Conservation (phyloP, 2,113 vertebrate species). For the Cavia porcellus region DNA sequence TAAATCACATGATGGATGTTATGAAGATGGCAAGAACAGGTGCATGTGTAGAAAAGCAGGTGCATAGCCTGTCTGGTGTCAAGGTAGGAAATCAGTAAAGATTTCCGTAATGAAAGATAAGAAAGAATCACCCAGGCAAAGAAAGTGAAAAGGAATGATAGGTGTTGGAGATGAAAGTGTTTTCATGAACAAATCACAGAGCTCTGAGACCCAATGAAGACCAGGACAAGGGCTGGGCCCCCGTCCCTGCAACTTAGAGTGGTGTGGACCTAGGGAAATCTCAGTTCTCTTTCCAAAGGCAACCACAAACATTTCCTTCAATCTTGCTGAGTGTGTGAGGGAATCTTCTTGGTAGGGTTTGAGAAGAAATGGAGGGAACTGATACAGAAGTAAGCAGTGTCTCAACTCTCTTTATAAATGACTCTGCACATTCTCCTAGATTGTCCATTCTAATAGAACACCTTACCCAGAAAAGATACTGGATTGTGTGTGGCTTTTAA, state of each 20-base stretch:
- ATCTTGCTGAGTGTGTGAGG: not conserved
- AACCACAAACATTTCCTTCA: not conserved
- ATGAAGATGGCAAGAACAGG: not conserved
- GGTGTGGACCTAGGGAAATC: too few relatives aligned
- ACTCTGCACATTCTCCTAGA: not conserved
- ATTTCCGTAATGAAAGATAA: not conserved
- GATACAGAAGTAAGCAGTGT: not conserved
- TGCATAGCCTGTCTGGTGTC: not conserved
- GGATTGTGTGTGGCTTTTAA: not conserved
- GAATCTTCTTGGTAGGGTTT: not conserved
- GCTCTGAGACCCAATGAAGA: too few relatives aligned
- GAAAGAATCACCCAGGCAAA: not conserved
- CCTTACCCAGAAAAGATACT: not conserved
- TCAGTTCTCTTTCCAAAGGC: not conserved
- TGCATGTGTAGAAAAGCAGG: not conserved
- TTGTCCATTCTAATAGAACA: not conserved
- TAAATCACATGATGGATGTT: too few relatives aligned
- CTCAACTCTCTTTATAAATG: not conserved
- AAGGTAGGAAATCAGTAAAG: not conserved
- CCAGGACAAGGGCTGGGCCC: accelerated
- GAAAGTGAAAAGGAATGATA: not conserved
- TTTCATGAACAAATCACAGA: not conserved
- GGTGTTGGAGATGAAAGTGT: accelerated
- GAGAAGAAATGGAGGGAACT: too few relatives aligned
- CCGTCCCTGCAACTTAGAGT: not conserved